phyloP scores from a whole-genome alignment of 2,888 invertebrate genomes.

The Latheticus oryzae region DNA sequence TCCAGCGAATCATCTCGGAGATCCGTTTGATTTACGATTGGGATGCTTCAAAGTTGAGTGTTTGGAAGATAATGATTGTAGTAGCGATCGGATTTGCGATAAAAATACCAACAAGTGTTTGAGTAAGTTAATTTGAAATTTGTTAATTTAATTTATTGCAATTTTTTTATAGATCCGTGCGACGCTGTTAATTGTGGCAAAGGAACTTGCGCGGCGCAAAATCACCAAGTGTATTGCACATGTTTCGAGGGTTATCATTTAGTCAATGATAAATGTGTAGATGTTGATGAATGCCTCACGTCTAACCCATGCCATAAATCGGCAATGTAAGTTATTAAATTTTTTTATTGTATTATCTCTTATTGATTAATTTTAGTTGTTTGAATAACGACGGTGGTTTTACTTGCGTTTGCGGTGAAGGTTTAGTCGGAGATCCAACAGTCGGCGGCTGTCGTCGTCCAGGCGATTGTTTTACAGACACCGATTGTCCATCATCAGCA shows the following conservation, averaged over 20 bases:
- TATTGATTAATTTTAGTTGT: too few relatives aligned
- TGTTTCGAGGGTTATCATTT: slow-evolving; percentile 82
- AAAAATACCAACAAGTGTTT: slow-evolving; percentile 80
- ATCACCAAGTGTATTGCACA: slow-evolving; percentile 79
- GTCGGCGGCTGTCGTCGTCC: slow-evolving; percentile 82
- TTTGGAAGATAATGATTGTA: slow-evolving; percentile 80
- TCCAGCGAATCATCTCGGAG: slow-evolving; percentile 84
- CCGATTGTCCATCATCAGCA: slow-evolving; percentile 83
- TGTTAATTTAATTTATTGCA: slow-evolving; percentile 2
- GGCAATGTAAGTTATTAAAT: slow-evolving; percentile 74
- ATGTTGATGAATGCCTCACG: slow-evolving; percentile 81
- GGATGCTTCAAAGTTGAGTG: slow-evolving; percentile 94
- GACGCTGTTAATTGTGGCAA: slow-evolving; percentile 82
- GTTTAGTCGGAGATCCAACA: slow-evolving; percentile 82
- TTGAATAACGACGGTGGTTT: slow-evolving; percentile 83
- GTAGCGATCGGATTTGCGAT: slow-evolving; percentile 81
- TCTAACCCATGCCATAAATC: slow-evolving; percentile 82
- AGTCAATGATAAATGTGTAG: slow-evolving; percentile 76
- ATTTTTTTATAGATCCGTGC: slow-evolving; percentile 77
- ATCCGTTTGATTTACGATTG: slow-evolving; percentile 78
- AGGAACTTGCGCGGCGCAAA: slow-evolving; percentile 79
- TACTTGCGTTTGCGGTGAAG: slow-evolving; percentile 81
- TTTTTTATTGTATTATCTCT: too few relatives aligned
- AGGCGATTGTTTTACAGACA: slow-evolving; percentile 83
- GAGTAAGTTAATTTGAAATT: slow-evolving; percentile 69